phyloP scores from a whole-genome alignment of 1,140 invertebrate species.

The Aethina tumida region DNA sequence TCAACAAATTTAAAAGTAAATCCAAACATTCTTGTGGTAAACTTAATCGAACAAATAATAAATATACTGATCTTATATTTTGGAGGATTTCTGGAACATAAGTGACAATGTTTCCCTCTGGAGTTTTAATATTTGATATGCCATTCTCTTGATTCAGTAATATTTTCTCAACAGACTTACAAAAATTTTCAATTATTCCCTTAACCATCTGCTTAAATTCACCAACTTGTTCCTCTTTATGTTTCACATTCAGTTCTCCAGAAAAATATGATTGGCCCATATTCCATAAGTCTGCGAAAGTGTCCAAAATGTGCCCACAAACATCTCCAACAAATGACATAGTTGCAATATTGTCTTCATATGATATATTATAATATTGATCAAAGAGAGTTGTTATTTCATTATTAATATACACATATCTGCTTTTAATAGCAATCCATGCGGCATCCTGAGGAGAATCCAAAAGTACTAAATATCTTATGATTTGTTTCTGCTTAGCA shows the following conservation, averaged over 20 bases:
- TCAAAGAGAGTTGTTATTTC: slow-evolving; percentile 50
- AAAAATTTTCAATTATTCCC: slow-evolving; percentile 53
- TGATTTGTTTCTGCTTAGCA: slow-evolving; percentile 89
- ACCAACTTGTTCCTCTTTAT: slow-evolving; percentile 36
- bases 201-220: slow-evolving; percentile 65
- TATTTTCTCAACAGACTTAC: too few species aligned
- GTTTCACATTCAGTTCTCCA: slow-evolving; percentile 63
- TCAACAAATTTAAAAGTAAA: too few species aligned
- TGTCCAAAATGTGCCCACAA: slow-evolving; percentile 54
- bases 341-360: slow-evolving; percentile 27
- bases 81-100: too few species aligned
- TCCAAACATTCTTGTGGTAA: too few species aligned
- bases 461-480: slow-evolving; percentile 63
- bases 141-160: too few species aligned
- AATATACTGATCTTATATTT: too few species aligned
- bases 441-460: slow-evolving; percentile 77
- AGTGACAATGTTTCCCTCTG: too few species aligned
- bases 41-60: too few species aligned
- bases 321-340: slow-evolving; percentile 64
- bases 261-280: slow-evolving; percentile 83
- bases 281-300: slow-evolving; percentile 79
- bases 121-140: too few species aligned
- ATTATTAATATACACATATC: slow-evolving; percentile 62
- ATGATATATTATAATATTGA: slow-evolving; percentile 33
- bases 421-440: slow-evolving; percentile 82